Percentiles rank a stretch among this genome's conserved stretches.
Evolutionary conservation across 2,113 vertebrate species (phyloP).

Genomic region (Notarius lentiginosus): DNA sequence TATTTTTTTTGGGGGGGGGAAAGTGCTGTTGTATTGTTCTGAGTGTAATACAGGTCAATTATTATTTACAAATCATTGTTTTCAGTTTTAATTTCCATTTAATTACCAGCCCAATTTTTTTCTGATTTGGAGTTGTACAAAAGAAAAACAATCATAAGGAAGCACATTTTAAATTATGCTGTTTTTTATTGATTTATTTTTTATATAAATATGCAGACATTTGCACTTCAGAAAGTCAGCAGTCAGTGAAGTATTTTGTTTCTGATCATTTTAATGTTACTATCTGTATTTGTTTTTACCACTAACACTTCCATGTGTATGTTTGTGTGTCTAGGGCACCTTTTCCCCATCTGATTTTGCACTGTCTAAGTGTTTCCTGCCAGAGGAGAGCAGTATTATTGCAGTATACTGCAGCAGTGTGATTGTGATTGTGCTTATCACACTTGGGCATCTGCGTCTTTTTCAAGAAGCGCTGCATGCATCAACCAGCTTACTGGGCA

Average conservation of each 20-base stretch:
- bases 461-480: slow-evolving; percentile 62
- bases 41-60: no score
- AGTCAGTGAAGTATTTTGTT: neutral
- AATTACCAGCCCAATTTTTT: no score
- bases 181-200: no score
- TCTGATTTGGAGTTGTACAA: no score
- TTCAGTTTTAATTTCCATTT: no score
- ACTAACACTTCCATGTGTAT: neutral
- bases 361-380: slow-evolving; percentile 80
- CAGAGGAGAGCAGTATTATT: slow-evolving; percentile 73
- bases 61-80: no score
- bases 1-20: no score
- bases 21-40: no score
- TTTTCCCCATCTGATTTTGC: slow-evolving; percentile 71
- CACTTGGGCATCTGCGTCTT: slow-evolving; percentile 62
- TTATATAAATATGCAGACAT: neutral
- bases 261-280: neutral
- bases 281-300: neutral
- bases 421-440: slow-evolving; percentile 62
- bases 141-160: no score
- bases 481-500: slow-evolving; percentile 69
- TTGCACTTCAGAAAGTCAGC: neutral
- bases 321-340: slow-evolving; percentile 71
- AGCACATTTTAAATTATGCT: no score
- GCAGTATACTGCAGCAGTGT: slow-evolving; percentile 68